These are phyloP conservation scores for Siniperca chuatsi DNA, from an alignment of 2,113 vertebrate genomes.

Conservation along the genomic window DNA sequence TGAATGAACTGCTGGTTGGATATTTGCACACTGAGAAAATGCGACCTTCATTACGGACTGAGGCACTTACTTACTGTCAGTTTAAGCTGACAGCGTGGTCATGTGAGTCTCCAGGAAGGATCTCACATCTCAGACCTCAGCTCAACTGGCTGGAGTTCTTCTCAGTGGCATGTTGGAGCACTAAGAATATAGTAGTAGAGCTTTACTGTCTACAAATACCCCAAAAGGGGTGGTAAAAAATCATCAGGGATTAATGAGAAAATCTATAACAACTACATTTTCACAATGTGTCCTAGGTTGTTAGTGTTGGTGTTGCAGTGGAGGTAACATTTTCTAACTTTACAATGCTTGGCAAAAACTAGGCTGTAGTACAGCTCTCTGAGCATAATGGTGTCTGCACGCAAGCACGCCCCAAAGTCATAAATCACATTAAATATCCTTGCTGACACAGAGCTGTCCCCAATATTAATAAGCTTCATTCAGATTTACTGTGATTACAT, in stretches of 20 bases:
- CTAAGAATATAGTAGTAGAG: not conserved
- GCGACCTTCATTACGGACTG: slow-evolving; percentile 57
- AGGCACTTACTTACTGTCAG: slow-evolving; percentile 29
- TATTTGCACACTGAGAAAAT: slow-evolving; percentile 46
- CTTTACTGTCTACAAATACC: slow-evolving; percentile 6
- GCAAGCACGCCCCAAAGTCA: slow-evolving; percentile 25
- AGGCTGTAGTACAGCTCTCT: slow-evolving; percentile 4
- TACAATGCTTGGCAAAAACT: slow-evolving; percentile 22
- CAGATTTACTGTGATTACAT: slow-evolving; percentile 71
- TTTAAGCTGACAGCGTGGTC: slow-evolving; percentile 45
- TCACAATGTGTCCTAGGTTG: not conserved
- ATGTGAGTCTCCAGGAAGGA: slow-evolving; percentile 44
- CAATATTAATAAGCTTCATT: slow-evolving; percentile 62
- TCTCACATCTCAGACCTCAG: slow-evolving; percentile 31
- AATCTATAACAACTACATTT: not conserved
- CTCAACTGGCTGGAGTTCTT: slow-evolving; percentile 23
- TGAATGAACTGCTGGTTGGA: slow-evolving; percentile 21
- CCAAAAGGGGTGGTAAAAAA: not conserved
- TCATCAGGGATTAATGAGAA: not conserved
- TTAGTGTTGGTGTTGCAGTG: slow-evolving; percentile 1
- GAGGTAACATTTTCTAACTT: slow-evolving; percentile 19
- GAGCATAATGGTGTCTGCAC: not conserved
- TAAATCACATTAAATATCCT: slow-evolving; percentile 62
- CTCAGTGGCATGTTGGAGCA: slow-evolving; percentile 23
- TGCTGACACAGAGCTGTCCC: slow-evolving; percentile 41